phyloP scores from a whole-genome alignment of 2,113 vertebrate genomes.

The Chascanopsetta lugubris region DNA sequence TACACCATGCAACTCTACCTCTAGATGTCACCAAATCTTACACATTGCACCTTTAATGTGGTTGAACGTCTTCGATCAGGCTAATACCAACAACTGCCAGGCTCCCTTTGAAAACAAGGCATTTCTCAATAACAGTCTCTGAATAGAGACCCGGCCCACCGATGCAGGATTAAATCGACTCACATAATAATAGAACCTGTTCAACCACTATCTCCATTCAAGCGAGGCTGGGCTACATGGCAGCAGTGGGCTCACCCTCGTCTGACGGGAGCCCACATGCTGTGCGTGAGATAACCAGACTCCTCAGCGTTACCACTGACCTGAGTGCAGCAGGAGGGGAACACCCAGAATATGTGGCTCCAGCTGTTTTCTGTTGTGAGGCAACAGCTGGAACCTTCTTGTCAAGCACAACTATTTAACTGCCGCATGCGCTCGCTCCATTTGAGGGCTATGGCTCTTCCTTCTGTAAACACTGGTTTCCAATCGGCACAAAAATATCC shows the following conservation, averaged over 20 bases:
- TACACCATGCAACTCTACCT: too few relatives aligned
- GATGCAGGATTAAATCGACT: neutral
- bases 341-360: neutral
- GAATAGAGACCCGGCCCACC: neutral
- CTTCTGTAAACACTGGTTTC: constrained; percentile 11
- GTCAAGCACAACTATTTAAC: constrained; percentile 12
- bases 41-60: too few relatives aligned
- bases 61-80: too few relatives aligned
- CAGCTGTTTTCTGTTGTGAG: constrained; percentile 32
- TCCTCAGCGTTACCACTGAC: neutral
- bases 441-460: neutral
- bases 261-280: neutral
- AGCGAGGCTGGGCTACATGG: constrained; percentile 3
- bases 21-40: too few relatives aligned
- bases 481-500: neutral
- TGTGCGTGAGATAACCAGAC: neutral
- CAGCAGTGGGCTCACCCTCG: constrained; percentile 1
- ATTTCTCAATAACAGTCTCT: neutral
- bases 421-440: constrained; percentile 9
- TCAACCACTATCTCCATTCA: neutral
- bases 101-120: neutral
- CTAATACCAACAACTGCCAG: too few relatives aligned
- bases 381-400: neutral
- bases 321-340: neutral
- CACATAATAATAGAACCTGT: neutral